These are phyloP conservation scores for Nomada fucata DNA, from an alignment of 2,888 invertebrate species.

Conservation along the genomic window DNA sequence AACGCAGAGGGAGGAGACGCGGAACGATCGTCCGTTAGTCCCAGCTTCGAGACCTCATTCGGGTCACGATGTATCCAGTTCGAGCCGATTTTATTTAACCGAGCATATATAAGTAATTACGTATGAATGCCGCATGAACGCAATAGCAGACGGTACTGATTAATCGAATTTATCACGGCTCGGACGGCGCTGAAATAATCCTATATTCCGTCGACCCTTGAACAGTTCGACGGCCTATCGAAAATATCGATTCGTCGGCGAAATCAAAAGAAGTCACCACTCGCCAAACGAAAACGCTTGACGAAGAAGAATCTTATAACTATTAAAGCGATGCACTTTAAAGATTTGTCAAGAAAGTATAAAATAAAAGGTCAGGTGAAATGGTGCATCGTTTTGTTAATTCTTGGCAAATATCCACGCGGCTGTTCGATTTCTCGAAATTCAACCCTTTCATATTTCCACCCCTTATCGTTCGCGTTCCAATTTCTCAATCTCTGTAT, in stretches of 20 bases:
- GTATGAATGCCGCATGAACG: slow-evolving; percentile 15
- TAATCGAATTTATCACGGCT: neutral
- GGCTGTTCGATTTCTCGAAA: slow-evolving; percentile 32
- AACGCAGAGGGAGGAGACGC: neutral
- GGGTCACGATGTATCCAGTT: slow-evolving; percentile 40
- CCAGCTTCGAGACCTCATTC: slow-evolving; percentile 37
- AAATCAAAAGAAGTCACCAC: too few relatives aligned
- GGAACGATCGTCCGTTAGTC: slow-evolving; percentile 38
- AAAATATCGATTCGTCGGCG: neutral
- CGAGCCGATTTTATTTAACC: slow-evolving; percentile 48
- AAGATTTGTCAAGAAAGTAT: neutral
- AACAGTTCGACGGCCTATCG: neutral
- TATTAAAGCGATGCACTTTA: neutral
- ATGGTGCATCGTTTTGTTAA: slow-evolving; percentile 51
- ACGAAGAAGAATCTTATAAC: too few relatives aligned
- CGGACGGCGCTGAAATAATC: neutral
- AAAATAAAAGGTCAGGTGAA: neutral
- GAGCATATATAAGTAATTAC: slow-evolving; percentile 45
- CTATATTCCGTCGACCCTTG: too few relatives aligned
- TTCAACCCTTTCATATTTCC: slow-evolving; percentile 7
- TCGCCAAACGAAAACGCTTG: too few relatives aligned
- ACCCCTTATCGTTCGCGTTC: slow-evolving; percentile 40
- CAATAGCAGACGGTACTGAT: slow-evolving; percentile 27
- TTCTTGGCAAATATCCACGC: slow-evolving; percentile 61
- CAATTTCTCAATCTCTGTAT: slow-evolving; percentile 42